Conservation (phyloP, 2,797 vertebrate species). For the Danio albolineatus region DNA sequence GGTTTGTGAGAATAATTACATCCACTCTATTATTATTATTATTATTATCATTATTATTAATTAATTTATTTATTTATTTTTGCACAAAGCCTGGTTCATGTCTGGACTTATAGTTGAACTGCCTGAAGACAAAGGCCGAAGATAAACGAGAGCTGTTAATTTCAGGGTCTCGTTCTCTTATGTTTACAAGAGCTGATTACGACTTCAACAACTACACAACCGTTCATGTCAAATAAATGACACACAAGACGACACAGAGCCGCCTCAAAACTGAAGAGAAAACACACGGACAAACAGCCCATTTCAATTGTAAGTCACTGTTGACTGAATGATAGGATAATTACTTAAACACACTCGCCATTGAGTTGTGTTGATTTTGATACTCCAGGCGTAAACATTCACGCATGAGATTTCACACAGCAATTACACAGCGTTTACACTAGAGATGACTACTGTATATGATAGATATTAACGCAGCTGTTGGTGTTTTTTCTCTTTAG, state of each 20-base stretch:
- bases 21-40: background rate
- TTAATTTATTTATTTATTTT: no score
- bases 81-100: background rate
- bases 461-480: background rate
- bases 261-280: background rate
- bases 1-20: background rate
- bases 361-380: constrained; percentile 46
- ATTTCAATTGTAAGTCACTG: background rate
- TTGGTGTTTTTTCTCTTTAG: background rate
- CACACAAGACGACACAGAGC: constrained; percentile 18
- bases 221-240: constrained; percentile 39
- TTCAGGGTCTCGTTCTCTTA: constrained; percentile 31
- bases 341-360: constrained; percentile 52
- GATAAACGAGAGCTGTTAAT: constrained; percentile 29
- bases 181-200: constrained; percentile 54
- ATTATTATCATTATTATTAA: no score
- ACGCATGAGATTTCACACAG: constrained; percentile 50
- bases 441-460: background rate
- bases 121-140: constrained; percentile 5
- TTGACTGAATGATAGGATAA: constrained; percentile 42
- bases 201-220: constrained; percentile 36
- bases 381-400: constrained; percentile 52
- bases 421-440: constrained; percentile 19
- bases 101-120: background rate
- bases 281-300: background rate